Conservation (phyloP, 2,113 vertebrate species). For the Hypomesus transpacificus region DNA sequence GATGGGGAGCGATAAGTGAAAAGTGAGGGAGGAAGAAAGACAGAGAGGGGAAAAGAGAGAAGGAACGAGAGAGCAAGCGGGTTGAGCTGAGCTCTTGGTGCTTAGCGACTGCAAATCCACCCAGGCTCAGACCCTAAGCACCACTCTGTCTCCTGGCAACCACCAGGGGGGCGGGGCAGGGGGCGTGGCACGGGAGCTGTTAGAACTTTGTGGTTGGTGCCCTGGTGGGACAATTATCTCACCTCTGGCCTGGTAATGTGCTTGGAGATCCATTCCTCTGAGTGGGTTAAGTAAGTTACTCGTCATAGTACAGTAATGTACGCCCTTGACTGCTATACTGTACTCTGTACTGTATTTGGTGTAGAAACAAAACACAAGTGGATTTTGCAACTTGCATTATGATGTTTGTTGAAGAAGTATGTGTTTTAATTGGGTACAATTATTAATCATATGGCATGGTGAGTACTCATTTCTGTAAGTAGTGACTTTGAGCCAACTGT, state of each 20-base stretch:
- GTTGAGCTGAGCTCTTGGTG: slow-evolving; percentile 45
- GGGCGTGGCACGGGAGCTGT: slow-evolving; percentile 1
- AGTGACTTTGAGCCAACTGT: too few species aligned
- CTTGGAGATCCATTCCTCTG: too few species aligned
- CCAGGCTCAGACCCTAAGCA: slow-evolving; percentile 43
- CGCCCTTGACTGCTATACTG: too few species aligned
- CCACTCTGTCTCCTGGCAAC: slow-evolving; percentile 23
- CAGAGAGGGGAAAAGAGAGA: neutral
- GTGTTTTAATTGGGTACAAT: too few species aligned
- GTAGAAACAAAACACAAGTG: too few species aligned
- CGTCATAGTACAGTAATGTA: too few species aligned
- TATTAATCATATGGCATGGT: too few species aligned
- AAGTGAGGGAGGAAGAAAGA: neutral
- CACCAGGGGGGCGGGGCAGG: neutral
- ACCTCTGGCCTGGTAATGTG: neutral
- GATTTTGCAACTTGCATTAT: too few species aligned
- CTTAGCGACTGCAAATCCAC: slow-evolving; percentile 45
- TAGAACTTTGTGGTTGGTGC: slow-evolving; percentile 11
- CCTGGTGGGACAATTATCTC: slow-evolving; percentile 28
- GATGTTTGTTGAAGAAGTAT: too few species aligned
- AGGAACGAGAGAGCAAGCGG: neutral
- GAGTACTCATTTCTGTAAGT: too few species aligned
- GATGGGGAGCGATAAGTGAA: neutral
- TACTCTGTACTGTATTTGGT: too few species aligned
- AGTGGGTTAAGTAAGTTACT: too few species aligned